Percentiles rank a stretch among this genome's conserved stretches.
Conservation (phyloP, 2,113 vertebrate species). For the Micronycteris hirsuta region DNA sequence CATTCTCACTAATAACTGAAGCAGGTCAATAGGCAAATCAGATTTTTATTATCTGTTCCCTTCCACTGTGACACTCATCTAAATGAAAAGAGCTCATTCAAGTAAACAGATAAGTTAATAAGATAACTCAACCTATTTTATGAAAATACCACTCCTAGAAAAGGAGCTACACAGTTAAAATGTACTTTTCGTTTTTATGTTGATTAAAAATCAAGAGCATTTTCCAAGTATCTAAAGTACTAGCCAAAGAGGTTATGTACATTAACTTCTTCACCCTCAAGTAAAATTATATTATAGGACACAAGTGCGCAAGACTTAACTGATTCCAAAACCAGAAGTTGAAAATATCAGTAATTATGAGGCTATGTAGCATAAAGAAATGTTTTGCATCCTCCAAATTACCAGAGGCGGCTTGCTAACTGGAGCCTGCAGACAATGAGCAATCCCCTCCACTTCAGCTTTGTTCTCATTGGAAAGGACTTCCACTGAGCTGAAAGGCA, state of each 20-base stretch:
- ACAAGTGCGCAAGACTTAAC: conserved; percentile 32
- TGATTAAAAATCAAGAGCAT: conserved; percentile 50
- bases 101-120: background rate
- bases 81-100: background rate
- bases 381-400: background rate
- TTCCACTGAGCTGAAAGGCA: conserved; percentile 6
- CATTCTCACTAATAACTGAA: background rate
- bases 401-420: conserved; percentile 42
- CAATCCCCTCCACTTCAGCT: background rate
- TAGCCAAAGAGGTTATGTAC: conserved; percentile 12
- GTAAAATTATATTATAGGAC: conserved; percentile 42
- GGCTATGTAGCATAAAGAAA: conserved; percentile 31
- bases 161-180: background rate
- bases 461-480: conserved; percentile 47
- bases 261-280: conserved; percentile 48
- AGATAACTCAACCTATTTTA: background rate
- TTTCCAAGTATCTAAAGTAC: conserved; percentile 44
- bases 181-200: conserved; percentile 8
- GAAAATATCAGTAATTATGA: conserved; percentile 47
- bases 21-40: background rate
- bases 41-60: background rate
- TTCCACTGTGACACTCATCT: background rate
- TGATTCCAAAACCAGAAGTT: conserved; percentile 51
- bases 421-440: background rate
- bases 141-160: conserved; percentile 7